A percentile compares a stretch with the other conserved stretches of the same genome.
These are phyloP conservation scores for Ataeniobius toweri DNA, from an alignment of 2,797 vertebrate genomes.

Conservation along the genomic window DNA sequence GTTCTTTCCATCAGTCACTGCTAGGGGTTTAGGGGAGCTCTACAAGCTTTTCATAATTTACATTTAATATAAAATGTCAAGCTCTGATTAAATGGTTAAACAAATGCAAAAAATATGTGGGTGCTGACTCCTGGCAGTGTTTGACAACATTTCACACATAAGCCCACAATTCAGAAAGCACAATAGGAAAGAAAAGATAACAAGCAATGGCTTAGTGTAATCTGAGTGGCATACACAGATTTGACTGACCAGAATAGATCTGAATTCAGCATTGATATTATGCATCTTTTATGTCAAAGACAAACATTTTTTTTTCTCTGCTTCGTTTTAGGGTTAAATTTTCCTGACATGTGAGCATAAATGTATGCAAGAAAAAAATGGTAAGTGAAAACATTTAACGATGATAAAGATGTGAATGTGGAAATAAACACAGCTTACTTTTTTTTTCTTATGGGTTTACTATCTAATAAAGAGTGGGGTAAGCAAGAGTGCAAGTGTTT, in stretches of 20 bases:
- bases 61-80: background rate
- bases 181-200: background rate
- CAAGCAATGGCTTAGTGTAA: background rate
- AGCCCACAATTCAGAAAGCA: background rate
- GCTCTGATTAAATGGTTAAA: background rate
- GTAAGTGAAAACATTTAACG: conserved; percentile 52
- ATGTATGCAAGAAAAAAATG: conserved; percentile 61
- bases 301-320: background rate
- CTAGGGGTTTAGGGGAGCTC: background rate
- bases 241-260: background rate
- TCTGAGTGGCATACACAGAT: background rate
- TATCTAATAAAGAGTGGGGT: conserved; percentile 52
- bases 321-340: conserved; percentile 2
- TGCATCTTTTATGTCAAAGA: background rate
- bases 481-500: conserved; percentile 40
- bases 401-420: background rate
- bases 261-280: background rate
- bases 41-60: background rate
- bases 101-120: too few species aligned
- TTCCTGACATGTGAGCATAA: conserved; percentile 69
- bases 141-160: background rate
- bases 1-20: background rate
- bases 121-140: background rate
- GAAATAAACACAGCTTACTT: background rate
- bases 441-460: background rate